These are phyloP conservation scores for Tetrax tetrax DNA, from an alignment of 2,113 vertebrate species.

Conservation along the genomic window DNA sequence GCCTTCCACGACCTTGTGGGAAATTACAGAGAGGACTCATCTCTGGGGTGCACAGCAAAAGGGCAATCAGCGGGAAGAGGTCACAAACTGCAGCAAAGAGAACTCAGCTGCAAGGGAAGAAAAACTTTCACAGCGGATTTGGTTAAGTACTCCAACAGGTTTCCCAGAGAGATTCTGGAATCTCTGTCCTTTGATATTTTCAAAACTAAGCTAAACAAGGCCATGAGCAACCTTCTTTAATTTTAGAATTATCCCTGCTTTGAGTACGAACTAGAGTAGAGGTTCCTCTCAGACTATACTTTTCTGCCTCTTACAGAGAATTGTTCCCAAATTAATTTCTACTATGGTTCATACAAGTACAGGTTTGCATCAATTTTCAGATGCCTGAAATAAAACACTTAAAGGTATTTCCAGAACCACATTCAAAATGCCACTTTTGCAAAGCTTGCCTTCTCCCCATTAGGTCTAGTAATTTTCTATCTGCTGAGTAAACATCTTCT, in stretches of 20 bases:
- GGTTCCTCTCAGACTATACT: neutral
- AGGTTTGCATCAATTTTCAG: neutral
- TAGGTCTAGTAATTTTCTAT: neutral
- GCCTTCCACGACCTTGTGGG: accelerated
- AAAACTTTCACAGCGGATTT: neutral
- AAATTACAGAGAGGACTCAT: accelerated
- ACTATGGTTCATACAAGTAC: neutral
- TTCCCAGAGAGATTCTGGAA: neutral
- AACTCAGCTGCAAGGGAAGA: neutral
- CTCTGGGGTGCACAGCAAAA: neutral
- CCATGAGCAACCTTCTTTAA: neutral
- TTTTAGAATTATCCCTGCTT: neutral
- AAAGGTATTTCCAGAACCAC: neutral
- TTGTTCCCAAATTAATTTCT: neutral
- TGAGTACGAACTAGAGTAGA: neutral
- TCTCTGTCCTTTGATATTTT: neutral
- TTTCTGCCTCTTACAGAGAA: neutral
- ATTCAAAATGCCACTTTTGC: neutral
- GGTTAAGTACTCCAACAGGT: neutral
- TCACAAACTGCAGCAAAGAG: neutral
- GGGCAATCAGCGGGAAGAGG: neutral
- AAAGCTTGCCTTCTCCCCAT: neutral
- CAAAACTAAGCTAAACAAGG: neutral
- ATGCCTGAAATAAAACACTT: neutral
- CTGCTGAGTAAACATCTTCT: neutral